phyloP scores from a whole-genome alignment of 2,797 vertebrate species.

The Platalea minor region DNA sequence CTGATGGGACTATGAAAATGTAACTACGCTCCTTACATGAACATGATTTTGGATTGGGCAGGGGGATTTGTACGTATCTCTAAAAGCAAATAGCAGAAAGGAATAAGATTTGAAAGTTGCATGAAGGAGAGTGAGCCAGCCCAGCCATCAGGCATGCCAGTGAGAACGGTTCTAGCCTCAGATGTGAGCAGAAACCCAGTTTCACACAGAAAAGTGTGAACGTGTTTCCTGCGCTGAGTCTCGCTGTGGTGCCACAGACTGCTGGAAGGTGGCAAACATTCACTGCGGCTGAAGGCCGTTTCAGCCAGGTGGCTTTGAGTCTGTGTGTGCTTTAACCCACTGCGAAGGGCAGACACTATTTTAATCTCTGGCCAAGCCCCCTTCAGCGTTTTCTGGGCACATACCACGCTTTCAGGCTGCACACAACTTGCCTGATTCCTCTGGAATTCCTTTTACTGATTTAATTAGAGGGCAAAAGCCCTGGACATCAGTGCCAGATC shows the following conservation, averaged over 20 bases:
- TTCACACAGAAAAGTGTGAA: neutral
- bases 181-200: neutral
- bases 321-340: neutral
- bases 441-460: neutral
- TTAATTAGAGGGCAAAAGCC: neutral
- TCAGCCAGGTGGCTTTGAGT: neutral
- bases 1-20: neutral
- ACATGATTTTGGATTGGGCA: neutral
- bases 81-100: neutral
- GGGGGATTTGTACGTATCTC: neutral
- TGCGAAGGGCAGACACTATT: fast-evolving
- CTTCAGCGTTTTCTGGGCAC: neutral
- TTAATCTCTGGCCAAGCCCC: neutral
- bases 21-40: neutral
- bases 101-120: neutral
- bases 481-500: neutral
- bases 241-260: neutral
- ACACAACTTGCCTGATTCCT: neutral
- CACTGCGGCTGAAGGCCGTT: neutral
- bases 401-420: neutral
- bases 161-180: neutral
- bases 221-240: neutral
- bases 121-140: neutral
- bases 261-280: neutral
- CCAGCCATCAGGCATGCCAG: neutral